Base-by-base conservation (phyloP, 2,113 vertebrate genomes). In the Hippocampus abdominalis region DNA sequence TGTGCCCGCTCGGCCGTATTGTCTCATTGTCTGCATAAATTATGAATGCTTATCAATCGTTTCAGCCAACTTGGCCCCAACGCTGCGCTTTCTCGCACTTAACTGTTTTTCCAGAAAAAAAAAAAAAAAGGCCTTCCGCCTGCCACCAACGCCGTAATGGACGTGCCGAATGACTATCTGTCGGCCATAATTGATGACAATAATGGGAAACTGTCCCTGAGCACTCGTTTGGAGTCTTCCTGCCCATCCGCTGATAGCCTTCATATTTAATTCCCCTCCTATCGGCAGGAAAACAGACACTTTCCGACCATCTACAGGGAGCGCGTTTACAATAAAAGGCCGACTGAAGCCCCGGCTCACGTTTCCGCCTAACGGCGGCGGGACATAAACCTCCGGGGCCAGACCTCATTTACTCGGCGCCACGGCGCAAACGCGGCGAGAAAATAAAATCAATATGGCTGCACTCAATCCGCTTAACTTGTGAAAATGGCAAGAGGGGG, bases 361-460 rank as follows among this genome's bases (percentile, higher is more conserved):
- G 84, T 91, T 92, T 91, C 90, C 78, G 78, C 71, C 88, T 83
- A 74, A 84, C 86, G 70, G 84, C 87, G 83, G 83, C 78, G 81
- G 84, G 87, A 92, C 88, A 88, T 90, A 93, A 93, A 92, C 86
- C 91, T 90, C 78, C 82, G 70, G 70, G 87, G 84, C 86, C 88
- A 91, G 88, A 89, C 85, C 84, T 92, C 87, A 91, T 91, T 91
- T 91, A 90, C 82, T 76, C 81, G 91, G 91, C 91, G 90, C 92
- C 92, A 89, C 87, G 84, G 83, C 81, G 81, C 71, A 82, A 83
- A 88, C 81, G 83, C 79, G 73, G 86, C 82, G 76, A 71, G 77
- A 75, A 73, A 78, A 76, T 84, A 82, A 90, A 91, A 92, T 91
- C 91, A 91, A 92, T 92, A 91, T 76, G 79, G 78, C 85, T 82